These are phyloP conservation scores for Drosophila watanabei DNA, from an alignment of 1,140 invertebrate species.

Conservation along the genomic window DNA sequence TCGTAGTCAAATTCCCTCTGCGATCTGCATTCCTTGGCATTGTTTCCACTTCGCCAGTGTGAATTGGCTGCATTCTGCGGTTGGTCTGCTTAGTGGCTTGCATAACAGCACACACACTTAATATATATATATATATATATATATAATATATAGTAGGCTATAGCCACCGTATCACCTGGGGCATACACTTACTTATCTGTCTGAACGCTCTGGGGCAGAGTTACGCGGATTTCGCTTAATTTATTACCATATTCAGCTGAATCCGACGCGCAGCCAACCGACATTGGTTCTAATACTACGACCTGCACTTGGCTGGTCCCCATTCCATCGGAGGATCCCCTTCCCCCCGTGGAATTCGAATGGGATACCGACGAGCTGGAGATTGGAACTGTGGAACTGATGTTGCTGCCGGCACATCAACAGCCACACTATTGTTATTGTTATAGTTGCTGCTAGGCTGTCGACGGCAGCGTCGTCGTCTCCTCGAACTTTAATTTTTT, in stretches of 20 bases:
- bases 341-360: constrained; percentile 54
- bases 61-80: constrained; percentile 38
- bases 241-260: constrained; percentile 84
- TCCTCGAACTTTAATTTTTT: constrained; percentile 66
- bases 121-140: background rate
- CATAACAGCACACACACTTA: constrained; percentile 27
- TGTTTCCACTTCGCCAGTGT: constrained; percentile 7
- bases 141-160: background rate
- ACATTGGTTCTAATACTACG: constrained; percentile 60
- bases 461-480: constrained; percentile 49
- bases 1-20: background rate
- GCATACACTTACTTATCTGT: constrained; percentile 32
- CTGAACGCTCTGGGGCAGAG: constrained; percentile 13
- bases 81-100: constrained; percentile 44
- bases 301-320: background rate
- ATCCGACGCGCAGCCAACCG: constrained; percentile 71
- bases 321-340: background rate
- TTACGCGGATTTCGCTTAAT: constrained; percentile 73
- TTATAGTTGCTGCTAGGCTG: constrained; percentile 65
- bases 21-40: constrained; percentile 22
- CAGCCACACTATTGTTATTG: constrained; percentile 63
- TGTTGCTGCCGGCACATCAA: constrained; percentile 51
- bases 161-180: constrained; percentile 5
- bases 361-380: constrained; percentile 50
- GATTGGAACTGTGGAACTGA: constrained; percentile 39